Conservation (phyloP, 2,797 vertebrate species). For the Enteromius afrohamiltoni region DNA sequence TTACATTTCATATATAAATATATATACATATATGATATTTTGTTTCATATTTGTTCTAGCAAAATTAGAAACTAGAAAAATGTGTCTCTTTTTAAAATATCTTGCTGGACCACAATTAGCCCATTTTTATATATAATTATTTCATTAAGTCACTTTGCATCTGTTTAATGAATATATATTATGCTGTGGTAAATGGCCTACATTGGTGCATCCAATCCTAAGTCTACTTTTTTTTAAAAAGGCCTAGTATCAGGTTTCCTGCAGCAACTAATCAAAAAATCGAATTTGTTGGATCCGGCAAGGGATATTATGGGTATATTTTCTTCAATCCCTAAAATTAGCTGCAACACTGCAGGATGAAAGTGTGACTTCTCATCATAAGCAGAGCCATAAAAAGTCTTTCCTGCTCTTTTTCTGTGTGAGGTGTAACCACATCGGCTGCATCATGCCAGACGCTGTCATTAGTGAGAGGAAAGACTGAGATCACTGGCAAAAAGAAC, state of each 20-base stretch:
- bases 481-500: conserved; percentile 65
- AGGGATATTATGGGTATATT: conserved; percentile 1
- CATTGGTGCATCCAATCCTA: background rate
- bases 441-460: conserved; percentile 40
- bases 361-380: conserved; percentile 36
- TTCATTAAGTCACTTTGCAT: background rate
- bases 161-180: background rate
- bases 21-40: background rate
- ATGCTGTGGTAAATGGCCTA: background rate
- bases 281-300: background rate
- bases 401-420: conserved; percentile 21
- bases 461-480: conserved; percentile 58
- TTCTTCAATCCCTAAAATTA: conserved; percentile 24
- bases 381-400: conserved; percentile 14
- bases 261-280: background rate
- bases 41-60: background rate
- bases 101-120: background rate
- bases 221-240: background rate
- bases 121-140: too few species aligned
- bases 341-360: conserved; percentile 5
- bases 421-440: conserved; percentile 36
- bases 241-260: background rate
- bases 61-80: background rate
- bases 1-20: background rate
- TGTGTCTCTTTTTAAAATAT: background rate